Percentiles rank a stretch among this genome's conserved stretches.
Evolutionary conservation across 2,113 vertebrate species (phyloP).

Genomic region (Peromyscus maniculatus): DNA sequence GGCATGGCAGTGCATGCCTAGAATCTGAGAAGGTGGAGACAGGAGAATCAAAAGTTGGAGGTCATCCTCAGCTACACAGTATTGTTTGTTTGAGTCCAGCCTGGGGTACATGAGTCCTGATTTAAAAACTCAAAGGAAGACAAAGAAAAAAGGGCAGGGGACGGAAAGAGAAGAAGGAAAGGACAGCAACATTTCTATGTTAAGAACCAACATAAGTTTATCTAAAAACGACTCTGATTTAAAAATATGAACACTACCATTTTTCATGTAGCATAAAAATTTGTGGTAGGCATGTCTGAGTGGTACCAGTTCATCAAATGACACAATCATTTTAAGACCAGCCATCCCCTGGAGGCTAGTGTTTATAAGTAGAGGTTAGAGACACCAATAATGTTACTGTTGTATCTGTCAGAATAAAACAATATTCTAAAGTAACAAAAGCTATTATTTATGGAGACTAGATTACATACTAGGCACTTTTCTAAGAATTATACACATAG

Average conservation of each 20-base stretch:
- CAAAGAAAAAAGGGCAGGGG: neutral
- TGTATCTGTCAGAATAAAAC: neutral
- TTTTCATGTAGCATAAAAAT: neutral
- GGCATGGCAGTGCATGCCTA: no score
- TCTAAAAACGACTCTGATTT: constrained; percentile 28
- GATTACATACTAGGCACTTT: neutral
- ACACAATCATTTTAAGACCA: neutral
- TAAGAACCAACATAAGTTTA: neutral
- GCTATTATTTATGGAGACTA: neutral
- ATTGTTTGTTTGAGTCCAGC: neutral
- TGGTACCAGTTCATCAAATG: constrained; percentile 4
- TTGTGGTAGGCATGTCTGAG: neutral
- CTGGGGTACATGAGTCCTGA: neutral
- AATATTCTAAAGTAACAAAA: constrained; percentile 16
- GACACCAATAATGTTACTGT: neutral
- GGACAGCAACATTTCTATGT: neutral
- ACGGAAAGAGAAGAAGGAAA: neutral
- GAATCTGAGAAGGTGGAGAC: neutral
- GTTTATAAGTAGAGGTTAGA: neutral
- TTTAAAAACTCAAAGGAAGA: neutral
- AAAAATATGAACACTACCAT: constrained; percentile 36
- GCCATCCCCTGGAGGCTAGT: neutral
- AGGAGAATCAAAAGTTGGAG: neutral
- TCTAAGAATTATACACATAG: neutral
- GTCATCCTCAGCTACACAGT: no score